Evolutionary conservation across 2,888 invertebrate genomes (phyloP).

Genomic region (Seira sanloemensis): DNA sequence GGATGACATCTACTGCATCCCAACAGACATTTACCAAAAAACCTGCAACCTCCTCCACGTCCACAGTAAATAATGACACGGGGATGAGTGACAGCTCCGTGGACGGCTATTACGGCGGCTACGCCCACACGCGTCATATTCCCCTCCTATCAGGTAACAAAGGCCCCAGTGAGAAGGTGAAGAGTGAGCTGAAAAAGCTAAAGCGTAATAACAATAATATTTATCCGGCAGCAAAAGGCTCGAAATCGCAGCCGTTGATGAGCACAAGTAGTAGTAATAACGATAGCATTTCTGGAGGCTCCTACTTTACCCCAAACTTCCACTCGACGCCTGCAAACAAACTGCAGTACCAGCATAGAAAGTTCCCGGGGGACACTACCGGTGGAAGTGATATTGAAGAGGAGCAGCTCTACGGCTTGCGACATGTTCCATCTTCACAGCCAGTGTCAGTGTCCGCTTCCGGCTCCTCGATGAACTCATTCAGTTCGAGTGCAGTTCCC

Average conservation of each 20-base stretch:
- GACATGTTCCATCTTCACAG: not conserved
- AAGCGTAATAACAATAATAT: not conserved
- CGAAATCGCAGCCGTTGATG: constrained; percentile 32
- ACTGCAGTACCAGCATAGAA: not conserved
- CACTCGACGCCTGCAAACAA: constrained; percentile 28
- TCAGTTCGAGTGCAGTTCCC: not conserved
- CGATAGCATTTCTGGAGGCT: not conserved
- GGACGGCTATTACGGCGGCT: not conserved
- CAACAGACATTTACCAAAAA: too few relatives aligned
- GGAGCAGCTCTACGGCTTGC: not conserved
- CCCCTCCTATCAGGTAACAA: constrained; percentile 20
- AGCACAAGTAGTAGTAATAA: constrained; percentile 50
- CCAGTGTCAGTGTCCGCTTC: constrained; percentile 17
- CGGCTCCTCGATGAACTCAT: too few relatives aligned
- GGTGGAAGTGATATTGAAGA: not conserved
- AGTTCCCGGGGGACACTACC: too few relatives aligned
- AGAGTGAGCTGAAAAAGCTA: not conserved
- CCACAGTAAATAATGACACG: constrained; percentile 26
- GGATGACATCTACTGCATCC: too few relatives aligned
- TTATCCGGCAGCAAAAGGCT: constrained; percentile 18
- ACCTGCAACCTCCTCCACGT: constrained; percentile 19
- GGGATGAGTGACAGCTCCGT: constrained; percentile 42
- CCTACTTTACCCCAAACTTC: constrained; percentile 27
- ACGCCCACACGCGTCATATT: constrained; percentile 35
- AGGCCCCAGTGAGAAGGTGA: not conserved